phyloP scores from a whole-genome alignment of 2,888 invertebrate species.

The Hoplodrina blanda region DNA sequence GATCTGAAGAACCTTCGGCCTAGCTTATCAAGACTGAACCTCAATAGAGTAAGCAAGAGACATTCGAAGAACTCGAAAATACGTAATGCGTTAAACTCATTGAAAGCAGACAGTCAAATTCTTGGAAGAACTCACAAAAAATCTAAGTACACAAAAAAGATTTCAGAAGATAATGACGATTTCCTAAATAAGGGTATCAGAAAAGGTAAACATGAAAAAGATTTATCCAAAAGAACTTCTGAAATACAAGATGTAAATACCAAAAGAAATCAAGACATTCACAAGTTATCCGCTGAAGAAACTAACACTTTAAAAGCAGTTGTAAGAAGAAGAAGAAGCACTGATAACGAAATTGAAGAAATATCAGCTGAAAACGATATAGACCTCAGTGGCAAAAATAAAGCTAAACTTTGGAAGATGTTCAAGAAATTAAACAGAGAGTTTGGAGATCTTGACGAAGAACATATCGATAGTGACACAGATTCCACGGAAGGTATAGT shows the following conservation, averaged over 20 bases:
- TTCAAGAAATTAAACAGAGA: slow-evolving; percentile 75
- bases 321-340: slow-evolving; percentile 49
- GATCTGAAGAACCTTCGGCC: slow-evolving; percentile 48
- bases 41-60: slow-evolving; percentile 56
- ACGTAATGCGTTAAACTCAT: slow-evolving; percentile 13
- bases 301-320: slow-evolving; percentile 18
- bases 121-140: slow-evolving; percentile 45
- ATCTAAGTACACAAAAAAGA: slow-evolving; percentile 43
- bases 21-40: slow-evolving; percentile 43
- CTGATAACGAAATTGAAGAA: slow-evolving; percentile 59
- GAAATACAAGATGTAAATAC: slow-evolving; percentile 26
- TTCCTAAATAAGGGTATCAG: slow-evolving; percentile 36
- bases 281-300: slow-evolving; percentile 47
- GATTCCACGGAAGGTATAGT: slow-evolving; percentile 61
- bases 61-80: slow-evolving; percentile 53
- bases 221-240: slow-evolving; percentile 16
- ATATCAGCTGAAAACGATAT: slow-evolving; percentile 75
- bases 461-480: slow-evolving; percentile 62
- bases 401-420: slow-evolving; percentile 74
- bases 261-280: slow-evolving; percentile 25
- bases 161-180: slow-evolving; percentile 46
- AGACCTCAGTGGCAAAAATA: slow-evolving; percentile 66
- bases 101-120: slow-evolving; percentile 18
- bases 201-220: slow-evolving; percentile 37
- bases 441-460: slow-evolving; percentile 69